Base-by-base conservation (phyloP, 2,888 invertebrate genomes). In the Caenorhabditis macrosperma region DNA sequence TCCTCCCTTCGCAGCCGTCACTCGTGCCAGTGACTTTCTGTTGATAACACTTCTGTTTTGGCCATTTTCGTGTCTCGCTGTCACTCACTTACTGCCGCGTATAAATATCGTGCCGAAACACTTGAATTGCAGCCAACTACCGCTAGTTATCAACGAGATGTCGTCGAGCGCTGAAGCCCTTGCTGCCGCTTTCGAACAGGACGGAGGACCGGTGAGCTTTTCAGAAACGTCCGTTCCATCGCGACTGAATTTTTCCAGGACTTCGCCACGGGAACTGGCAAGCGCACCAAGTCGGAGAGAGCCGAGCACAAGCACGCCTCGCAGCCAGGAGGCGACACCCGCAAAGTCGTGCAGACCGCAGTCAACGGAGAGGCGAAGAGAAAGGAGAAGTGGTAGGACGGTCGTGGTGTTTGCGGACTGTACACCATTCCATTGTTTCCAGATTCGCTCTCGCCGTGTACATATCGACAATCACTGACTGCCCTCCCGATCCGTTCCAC, bases 351-450 rank as follows among this genome's bases (percentile, higher is more conserved):
- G 28, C 79, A 82, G 59, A 89, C 86, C 54, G 88, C 88, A 9
- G 64, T 82, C 66, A 84, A 88, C 59, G 89, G 89, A 67, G 89
- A 89, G 75, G 80, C 87, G 66, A 89, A 89, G 82, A 85, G 89
- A 82, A 86, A 86, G 78, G 88, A 88, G 67, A 78, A 86, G 79
- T 79, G 67, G 66, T 71, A 26, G 15, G 71, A n/a, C 33, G 12
- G 26, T 2, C 4, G 22, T 17, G 20, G 48, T 74, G 63, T 71
- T 63, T 71, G 35, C 71, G 61, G 30, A 61, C 63, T 30, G n/a
- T n/a, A 2, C 0, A n/a, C 3, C 7, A 6, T 10, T 26, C 5
- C 20, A 3, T 33, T 20, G 4, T 26, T 71, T 71, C 15, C 48
- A 71, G 71, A 71, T 52, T 61, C 41, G 12, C 26, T 24, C 22